A percentile compares a stretch with the other conserved stretches of the same genome.
These are phyloP conservation scores for Biston stratarius DNA, from an alignment of 2,888 invertebrate genomes.

Conservation along the genomic window DNA sequence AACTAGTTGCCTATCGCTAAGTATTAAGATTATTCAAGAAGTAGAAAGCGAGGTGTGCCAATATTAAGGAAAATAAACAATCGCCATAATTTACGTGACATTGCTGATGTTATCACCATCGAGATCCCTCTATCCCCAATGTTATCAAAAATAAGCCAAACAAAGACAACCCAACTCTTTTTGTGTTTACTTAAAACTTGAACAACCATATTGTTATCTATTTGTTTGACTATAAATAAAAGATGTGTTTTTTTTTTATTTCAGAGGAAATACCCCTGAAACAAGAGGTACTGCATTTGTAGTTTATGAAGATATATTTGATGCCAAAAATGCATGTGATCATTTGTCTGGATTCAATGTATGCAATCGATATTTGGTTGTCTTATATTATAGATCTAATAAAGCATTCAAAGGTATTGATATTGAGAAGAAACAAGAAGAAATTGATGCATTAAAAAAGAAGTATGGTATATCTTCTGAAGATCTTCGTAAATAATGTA, in stretches of 20 bases:
- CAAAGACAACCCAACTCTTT: too few relatives aligned
- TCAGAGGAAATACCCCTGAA: constrained; percentile 98
- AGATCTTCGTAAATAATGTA: constrained; percentile 75
- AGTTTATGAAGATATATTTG: constrained; percentile 99
- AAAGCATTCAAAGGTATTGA: constrained; percentile 98
- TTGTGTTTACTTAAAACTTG: too few relatives aligned
- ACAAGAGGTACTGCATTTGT: constrained; percentile 99
- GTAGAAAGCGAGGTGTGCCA: too few relatives aligned
- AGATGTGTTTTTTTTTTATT: constrained; percentile 57
- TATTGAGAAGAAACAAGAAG: constrained; percentile 97
- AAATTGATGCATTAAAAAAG: constrained; percentile 97
- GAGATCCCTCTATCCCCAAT: too few relatives aligned
- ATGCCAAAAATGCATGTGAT: constrained; percentile 99
- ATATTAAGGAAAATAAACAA: too few relatives aligned
- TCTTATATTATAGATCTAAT: constrained; percentile 98
- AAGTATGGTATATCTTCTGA: constrained; percentile 94
- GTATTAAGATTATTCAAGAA: too few relatives aligned
- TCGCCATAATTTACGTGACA: too few relatives aligned
- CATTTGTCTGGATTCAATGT: constrained; percentile 99
- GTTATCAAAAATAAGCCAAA: too few relatives aligned
- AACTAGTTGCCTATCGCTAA: too few relatives aligned
- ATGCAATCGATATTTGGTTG: constrained; percentile 99
- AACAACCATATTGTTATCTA: constrained; percentile 14
- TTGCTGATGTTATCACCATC: too few relatives aligned
- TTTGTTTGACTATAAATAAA: not conserved